Evolutionary conservation across 2,888 invertebrate genomes (phyloP).

Genomic region (Polyommatus iphigenia): DNA sequence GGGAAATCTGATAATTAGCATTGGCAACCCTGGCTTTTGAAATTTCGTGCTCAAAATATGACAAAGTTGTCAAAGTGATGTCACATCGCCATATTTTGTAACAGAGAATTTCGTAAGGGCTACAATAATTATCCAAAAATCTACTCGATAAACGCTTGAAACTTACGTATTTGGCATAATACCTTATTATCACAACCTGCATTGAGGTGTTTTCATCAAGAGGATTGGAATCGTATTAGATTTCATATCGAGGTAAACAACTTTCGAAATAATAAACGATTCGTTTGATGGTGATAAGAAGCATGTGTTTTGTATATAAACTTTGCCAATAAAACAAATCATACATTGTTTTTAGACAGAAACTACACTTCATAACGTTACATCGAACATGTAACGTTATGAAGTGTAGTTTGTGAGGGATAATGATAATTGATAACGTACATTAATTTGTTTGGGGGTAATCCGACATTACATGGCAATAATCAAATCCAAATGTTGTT

Average conservation of each 20-base stretch:
- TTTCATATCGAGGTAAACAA: constrained; percentile 57
- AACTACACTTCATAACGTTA: not conserved
- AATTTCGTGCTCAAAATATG: not conserved
- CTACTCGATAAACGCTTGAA: not conserved
- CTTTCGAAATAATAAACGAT: constrained; percentile 42
- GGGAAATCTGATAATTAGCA: too few relatives aligned
- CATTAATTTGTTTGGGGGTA: constrained; percentile 7
- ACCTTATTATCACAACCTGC: not conserved
- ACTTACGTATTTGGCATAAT: not conserved
- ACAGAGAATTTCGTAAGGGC: not conserved
- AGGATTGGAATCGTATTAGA: not conserved
- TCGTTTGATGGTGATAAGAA: constrained; percentile 19
- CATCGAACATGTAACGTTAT: too few relatives aligned
- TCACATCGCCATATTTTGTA: constrained; percentile 5
- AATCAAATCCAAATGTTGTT: not conserved
- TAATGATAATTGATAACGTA: not conserved
- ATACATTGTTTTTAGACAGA: not conserved
- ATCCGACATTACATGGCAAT: not conserved
- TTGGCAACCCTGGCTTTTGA: too few relatives aligned
- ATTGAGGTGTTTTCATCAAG: not conserved
- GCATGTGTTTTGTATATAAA: constrained; percentile 37
- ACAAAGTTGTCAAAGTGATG: not conserved
- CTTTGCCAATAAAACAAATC: not conserved
- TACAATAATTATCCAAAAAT: not conserved
- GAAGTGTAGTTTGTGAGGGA: too few relatives aligned